Evolutionary conservation across 2,888 invertebrate species (phyloP).

Genomic region (Tigriopus californicus): DNA sequence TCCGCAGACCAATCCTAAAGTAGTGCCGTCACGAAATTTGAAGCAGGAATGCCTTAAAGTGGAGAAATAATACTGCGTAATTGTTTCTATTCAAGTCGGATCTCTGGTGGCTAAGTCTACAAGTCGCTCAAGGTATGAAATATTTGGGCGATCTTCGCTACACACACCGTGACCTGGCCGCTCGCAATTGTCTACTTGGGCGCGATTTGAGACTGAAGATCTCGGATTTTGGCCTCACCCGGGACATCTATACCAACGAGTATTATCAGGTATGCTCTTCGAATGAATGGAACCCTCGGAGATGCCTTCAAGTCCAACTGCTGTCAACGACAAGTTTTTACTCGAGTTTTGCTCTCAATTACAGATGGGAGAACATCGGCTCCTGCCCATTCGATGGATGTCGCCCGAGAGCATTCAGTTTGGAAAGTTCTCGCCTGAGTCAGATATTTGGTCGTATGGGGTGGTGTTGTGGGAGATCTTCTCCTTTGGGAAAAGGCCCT

Average conservation of each 20-base stretch:
- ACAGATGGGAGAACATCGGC: conserved; percentile 1
- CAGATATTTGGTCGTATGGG: not conserved
- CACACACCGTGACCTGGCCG: not conserved
- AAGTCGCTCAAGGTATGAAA: not conserved
- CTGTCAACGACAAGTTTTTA: too few relatives aligned
- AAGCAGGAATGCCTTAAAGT: too few relatives aligned
- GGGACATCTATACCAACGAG: not conserved
- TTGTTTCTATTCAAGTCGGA: not conserved
- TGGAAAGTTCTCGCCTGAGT: not conserved
- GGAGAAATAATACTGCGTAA: too few relatives aligned
- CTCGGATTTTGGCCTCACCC: not conserved
- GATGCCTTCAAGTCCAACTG: not conserved
- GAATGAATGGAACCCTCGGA: too few relatives aligned
- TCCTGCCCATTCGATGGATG: conserved; percentile 3
- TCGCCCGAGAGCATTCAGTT: not conserved
- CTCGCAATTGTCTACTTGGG: not conserved
- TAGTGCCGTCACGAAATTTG: too few relatives aligned
- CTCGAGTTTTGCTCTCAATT: too few relatives aligned
- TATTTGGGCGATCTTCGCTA: not conserved
- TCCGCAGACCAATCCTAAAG: too few relatives aligned
- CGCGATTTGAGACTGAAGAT: not conserved
- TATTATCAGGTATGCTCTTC: not conserved
- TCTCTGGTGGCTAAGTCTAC: not conserved
- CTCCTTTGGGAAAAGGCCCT: not conserved
- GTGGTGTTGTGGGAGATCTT: not conserved